Base-by-base conservation (phyloP, 2,888 invertebrate species). In the Smittia aterrima region DNA sequence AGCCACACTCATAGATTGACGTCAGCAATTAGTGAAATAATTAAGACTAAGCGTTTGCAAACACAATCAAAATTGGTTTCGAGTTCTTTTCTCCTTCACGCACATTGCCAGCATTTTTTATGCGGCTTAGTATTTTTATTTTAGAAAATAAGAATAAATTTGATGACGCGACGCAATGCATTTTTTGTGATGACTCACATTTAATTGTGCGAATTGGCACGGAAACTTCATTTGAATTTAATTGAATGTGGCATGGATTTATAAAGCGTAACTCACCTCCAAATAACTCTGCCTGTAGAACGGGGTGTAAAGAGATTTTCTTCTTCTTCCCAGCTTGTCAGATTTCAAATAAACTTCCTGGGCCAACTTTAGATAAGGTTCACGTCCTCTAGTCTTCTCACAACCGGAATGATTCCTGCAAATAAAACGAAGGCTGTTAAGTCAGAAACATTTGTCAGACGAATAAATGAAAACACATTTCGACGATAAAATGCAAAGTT, bases 241-340 rank as follows among this genome's bases (percentile, higher is more conserved):
- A 32, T 32, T 32, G 32, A 32, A 9, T 6, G 32, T 32, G 32
- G 32, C 32, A 9, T 9, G 3, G 32, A 32, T 9, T 32, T 32
- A 32, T 32, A 9, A 32, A 3, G 9, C 38, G 20, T 6, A n/a
- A 62, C 72, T 72, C 32, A 72, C 72, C 72, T 54, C 72, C 40
- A 40, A 62, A 22, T 20, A 62, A 18, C 24, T 41, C 54, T 72
- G 72, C 25, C 72, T 58, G 40, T 72, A 72, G 40, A 62, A 72
- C 22, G 72, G 58, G 22, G 72, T 62, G 41, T 72, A 72, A 2
- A 72, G 62, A 20, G 58, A 62, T 22, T 72, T 72, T 72, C 72
- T 72, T 72, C 72, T 58, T 62, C 72, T 72, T 72, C 72, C 72
- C 72, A 72, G 72, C 72, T 72, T 72, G 72, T 54, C 58, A 71